Conservation (phyloP, 1,140 invertebrate species). For the Leptinotarsa defecta region DNA sequence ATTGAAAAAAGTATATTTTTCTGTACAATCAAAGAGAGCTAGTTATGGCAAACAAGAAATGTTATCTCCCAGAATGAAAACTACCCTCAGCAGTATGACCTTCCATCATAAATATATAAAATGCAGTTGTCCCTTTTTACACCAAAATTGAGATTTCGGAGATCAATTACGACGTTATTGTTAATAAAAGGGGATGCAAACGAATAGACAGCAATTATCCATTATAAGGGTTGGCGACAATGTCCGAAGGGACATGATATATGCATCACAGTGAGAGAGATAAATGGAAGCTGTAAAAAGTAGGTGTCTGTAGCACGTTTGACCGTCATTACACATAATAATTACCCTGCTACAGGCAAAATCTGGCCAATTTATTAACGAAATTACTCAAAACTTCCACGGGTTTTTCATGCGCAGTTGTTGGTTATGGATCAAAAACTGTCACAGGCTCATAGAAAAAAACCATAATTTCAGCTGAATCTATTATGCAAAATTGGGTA, state of each 20-base stretch:
- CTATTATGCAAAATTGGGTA: no score
- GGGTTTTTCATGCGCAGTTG: neutral
- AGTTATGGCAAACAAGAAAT: no score
- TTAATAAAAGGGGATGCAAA: neutral
- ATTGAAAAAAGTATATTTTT: no score
- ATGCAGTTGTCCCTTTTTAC: neutral
- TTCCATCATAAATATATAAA: no score
- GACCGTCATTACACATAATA: conserved; percentile 2
- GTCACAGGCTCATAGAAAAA: no score
- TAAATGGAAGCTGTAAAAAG: conserved; percentile 14
- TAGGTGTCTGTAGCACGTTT: neutral
- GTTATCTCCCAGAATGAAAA: no score
- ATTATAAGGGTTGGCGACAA: neutral
- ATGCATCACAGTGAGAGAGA: neutral
- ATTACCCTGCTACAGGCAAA: neutral
- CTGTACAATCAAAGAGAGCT: no score
- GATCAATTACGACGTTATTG: conserved; percentile 13
- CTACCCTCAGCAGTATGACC: no score
- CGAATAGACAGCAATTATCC: conserved; percentile 4
- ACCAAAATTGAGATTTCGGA: neutral
- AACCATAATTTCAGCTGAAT: no score
- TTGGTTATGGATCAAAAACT: no score
- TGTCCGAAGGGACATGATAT: conserved; percentile 1
- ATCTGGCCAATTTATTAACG: neutral
- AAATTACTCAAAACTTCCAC: neutral